Conservation (phyloP, 2,797 vertebrate genomes). For the Gallinago solitaria region DNA sequence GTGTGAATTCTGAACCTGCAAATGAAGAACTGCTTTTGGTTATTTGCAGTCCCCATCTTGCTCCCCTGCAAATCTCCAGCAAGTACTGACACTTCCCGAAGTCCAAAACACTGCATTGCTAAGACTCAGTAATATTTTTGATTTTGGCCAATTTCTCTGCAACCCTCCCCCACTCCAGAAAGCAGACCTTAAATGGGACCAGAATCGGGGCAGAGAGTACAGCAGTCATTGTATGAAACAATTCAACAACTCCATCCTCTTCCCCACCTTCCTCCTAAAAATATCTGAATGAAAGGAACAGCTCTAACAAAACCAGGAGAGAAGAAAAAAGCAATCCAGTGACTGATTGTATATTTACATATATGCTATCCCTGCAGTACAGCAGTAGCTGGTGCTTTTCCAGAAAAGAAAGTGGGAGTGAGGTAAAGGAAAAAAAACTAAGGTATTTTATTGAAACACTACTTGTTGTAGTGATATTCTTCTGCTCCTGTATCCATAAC, state of each 20-base stretch:
- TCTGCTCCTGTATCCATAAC: neutral
- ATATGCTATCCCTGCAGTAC: neutral
- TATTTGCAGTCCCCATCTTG: neutral
- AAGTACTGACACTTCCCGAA: neutral
- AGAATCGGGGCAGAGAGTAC: neutral
- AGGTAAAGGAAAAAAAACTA: neutral
- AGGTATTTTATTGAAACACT: neutral
- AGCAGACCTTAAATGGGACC: neutral
- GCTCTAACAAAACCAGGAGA: neutral
- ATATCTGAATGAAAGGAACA: neutral
- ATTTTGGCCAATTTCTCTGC: neutral
- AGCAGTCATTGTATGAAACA: neutral
- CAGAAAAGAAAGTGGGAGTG: neutral
- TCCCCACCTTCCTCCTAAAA: neutral
- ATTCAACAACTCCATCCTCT: neutral
- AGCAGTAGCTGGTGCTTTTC: neutral
- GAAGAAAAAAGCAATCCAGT: neutral
- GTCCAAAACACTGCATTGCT: neutral
- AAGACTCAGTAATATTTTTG: neutral
- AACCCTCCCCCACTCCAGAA: neutral
- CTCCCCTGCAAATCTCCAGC: neutral
- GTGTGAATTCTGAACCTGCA: neutral
- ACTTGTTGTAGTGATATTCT: neutral
- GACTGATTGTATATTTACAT: neutral
- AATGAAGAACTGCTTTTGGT: neutral